Evolutionary conservation across 2,113 vertebrate genomes (phyloP).

Genomic region (Cyprinodon tularosa): DNA sequence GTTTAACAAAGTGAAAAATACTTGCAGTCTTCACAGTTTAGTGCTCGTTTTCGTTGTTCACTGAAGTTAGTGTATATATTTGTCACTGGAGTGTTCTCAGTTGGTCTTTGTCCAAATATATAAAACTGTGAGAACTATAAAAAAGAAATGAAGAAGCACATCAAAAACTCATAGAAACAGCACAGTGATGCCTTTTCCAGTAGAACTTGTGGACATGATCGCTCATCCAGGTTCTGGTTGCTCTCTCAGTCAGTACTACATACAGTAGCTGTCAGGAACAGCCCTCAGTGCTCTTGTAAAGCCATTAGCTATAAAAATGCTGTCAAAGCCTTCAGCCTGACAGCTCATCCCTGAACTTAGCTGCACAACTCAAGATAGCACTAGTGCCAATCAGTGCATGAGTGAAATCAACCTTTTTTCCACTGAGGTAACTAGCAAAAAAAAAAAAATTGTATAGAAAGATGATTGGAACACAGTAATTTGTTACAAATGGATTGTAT

Average conservation of each 20-base stretch:
- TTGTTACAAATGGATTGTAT: no score
- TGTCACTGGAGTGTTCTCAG: neutral
- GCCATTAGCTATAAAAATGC: slow-evolving; percentile 1
- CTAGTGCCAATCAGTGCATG: no score
- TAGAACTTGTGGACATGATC: neutral
- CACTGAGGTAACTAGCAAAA: no score
- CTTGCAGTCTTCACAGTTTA: no score
- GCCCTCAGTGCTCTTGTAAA: neutral
- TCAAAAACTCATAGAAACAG: neutral
- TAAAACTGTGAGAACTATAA: neutral
- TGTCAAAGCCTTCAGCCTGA: neutral
- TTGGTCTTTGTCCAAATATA: neutral
- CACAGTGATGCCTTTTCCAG: neutral
- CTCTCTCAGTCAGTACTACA: neutral
- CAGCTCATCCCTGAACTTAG: neutral
- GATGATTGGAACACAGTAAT: no score
- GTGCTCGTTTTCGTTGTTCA: neutral
- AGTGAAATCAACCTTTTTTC: no score
- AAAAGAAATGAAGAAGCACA: neutral
- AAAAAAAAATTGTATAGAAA: no score
- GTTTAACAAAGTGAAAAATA: no score
- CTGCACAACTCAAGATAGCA: neutral
- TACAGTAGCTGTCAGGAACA: neutral
- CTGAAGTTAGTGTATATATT: neutral
- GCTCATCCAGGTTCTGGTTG: neutral